Percentiles rank a stretch among this genome's conserved stretches.
phyloP scores from a whole-genome alignment of 2,113 vertebrate species.

The Procavia capensis region DNA sequence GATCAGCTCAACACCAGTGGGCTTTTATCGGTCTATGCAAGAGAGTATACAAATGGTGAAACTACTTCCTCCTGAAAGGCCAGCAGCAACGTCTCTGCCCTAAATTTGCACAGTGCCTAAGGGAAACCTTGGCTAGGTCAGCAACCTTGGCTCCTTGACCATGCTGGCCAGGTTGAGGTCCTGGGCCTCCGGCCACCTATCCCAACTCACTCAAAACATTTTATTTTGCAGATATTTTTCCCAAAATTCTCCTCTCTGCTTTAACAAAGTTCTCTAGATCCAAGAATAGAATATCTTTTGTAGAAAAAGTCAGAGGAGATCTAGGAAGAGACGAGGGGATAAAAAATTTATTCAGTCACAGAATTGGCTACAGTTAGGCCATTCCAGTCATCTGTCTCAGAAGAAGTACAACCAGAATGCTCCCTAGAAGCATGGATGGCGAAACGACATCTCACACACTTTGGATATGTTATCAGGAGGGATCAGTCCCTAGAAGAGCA shows the following conservation, averaged over 20 bases:
- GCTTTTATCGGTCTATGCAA: neutral
- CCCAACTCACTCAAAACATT: constrained; percentile 53
- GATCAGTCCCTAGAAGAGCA: too few species aligned
- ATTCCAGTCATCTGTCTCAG: neutral
- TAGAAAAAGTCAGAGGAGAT: constrained; percentile 23
- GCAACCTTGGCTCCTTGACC: constrained; percentile 32
- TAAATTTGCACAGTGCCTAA: constrained; percentile 29
- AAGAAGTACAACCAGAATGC: too few species aligned
- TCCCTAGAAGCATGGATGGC: too few species aligned
- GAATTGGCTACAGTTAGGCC: constrained; percentile 10
- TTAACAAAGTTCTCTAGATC: constrained; percentile 25
- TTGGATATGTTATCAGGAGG: too few species aligned
- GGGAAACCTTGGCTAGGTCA: constrained; percentile 47
- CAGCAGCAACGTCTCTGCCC: neutral
- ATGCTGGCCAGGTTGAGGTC: constrained; percentile 7
- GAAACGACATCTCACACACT: too few species aligned
- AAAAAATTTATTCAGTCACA: constrained; percentile 20
- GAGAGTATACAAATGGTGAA: neutral
- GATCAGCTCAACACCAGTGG: too few species aligned
- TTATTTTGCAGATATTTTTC: constrained; percentile 60
- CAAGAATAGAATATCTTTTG: constrained; percentile 20
- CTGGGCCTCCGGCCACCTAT: neutral
- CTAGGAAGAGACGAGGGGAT: neutral
- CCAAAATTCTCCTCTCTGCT: constrained; percentile 45
- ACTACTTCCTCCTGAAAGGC: neutral